Evolutionary conservation across 2,113 vertebrate species (phyloP).

Genomic region (Murina feae): DNA sequence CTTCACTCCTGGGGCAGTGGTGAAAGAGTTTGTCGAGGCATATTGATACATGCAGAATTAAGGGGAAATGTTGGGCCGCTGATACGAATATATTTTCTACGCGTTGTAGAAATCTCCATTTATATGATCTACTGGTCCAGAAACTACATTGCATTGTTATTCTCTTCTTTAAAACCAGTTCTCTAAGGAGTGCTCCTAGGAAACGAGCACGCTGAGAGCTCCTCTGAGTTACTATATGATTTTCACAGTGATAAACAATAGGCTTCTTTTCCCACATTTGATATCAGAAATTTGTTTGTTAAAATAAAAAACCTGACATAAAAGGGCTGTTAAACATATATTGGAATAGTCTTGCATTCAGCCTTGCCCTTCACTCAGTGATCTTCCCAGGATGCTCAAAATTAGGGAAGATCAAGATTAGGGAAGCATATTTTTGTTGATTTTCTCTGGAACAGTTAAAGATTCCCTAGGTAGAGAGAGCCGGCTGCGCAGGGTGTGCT

Average conservation of each 20-base stretch:
- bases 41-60: not conserved
- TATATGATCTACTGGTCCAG: not conserved
- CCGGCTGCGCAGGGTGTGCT: fast-evolving
- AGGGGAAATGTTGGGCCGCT: not conserved
- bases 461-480: not conserved
- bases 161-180: not conserved
- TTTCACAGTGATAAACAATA: not conserved
- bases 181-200: not conserved
- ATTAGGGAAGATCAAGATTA: not conserved
- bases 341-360: not conserved
- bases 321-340: not conserved
- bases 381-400: not conserved
- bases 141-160: not conserved
- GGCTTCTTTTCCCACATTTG: too few species aligned
- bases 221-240: not conserved
- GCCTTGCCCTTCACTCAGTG: not conserved
- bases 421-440: not conserved
- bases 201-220: not conserved
- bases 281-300: not conserved
- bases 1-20: not conserved
- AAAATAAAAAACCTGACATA: not conserved
- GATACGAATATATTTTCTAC: not conserved
- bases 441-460: not conserved
- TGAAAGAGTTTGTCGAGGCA: not conserved
- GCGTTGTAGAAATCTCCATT: not conserved